These are phyloP conservation scores for Stomorhina lunata DNA, from an alignment of 2,888 invertebrate genomes.

Conservation along the genomic window DNA sequence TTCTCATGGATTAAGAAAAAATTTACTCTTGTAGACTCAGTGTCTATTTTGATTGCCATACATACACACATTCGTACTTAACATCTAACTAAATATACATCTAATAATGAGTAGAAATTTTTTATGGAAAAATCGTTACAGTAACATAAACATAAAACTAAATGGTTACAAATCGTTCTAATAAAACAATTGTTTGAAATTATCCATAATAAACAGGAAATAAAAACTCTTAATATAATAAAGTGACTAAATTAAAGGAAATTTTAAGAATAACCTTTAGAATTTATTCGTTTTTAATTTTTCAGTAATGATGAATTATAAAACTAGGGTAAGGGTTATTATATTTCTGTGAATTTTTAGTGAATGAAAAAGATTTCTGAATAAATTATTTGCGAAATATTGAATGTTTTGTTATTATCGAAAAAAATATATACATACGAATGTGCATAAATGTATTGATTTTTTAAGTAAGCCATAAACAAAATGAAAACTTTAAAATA, in stretches of 20 bases:
- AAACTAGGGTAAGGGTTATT: constrained; percentile 61
- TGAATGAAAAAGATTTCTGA: too few relatives aligned
- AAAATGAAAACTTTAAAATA: too few relatives aligned
- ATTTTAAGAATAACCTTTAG: not conserved
- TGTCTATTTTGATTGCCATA: constrained; percentile 37
- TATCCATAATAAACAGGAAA: constrained; percentile 5
- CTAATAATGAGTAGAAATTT: constrained; percentile 31
- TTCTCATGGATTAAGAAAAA: not conserved
- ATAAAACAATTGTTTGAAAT: constrained; percentile 38
- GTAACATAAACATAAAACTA: constrained; percentile 30
- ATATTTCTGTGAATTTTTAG: not conserved
- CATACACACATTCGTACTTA: not conserved
- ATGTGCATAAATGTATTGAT: too few relatives aligned
- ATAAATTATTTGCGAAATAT: too few relatives aligned
- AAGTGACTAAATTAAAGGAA: constrained; percentile 3
- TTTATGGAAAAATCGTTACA: constrained; percentile 61
- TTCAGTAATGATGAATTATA: constrained; percentile 51
- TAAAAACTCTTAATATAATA: constrained; percentile 2
- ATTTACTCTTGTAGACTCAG: constrained; percentile 37
- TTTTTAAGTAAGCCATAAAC: too few relatives aligned
- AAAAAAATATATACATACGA: too few relatives aligned
- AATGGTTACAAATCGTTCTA: constrained; percentile 6
- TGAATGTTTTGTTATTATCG: too few relatives aligned
- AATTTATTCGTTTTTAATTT: not conserved
- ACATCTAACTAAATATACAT: not conserved